Evolutionary conservation across 2,888 invertebrate genomes (phyloP).

Genomic region (Drosophila maculinotata): DNA sequence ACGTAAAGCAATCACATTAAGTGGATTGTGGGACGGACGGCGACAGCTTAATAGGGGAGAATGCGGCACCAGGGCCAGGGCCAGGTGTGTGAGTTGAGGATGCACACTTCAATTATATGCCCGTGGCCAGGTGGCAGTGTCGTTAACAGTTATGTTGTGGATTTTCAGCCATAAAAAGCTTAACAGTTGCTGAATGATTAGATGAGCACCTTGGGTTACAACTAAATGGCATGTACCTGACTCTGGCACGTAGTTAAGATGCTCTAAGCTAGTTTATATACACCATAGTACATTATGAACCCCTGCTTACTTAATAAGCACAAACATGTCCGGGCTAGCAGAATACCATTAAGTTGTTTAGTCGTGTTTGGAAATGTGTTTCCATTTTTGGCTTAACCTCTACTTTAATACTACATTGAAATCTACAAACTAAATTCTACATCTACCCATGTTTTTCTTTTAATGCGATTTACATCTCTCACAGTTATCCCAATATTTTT

Average conservation of each 20-base stretch:
- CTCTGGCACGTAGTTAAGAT: constrained; percentile 5
- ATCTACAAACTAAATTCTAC: too few species aligned
- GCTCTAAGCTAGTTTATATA: constrained; percentile 12
- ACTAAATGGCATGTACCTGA: constrained; percentile 26
- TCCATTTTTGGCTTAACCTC: neutral
- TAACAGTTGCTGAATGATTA: constrained; percentile 45
- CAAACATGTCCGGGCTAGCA: constrained; percentile 6
- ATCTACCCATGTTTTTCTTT: too few species aligned
- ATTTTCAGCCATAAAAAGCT: constrained; percentile 43
- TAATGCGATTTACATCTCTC: too few species aligned
- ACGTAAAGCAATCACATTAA: constrained; percentile 67
- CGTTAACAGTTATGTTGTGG: constrained; percentile 41
- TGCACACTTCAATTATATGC: constrained; percentile 16
- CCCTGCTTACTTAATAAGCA: constrained; percentile 27
- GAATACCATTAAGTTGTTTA: constrained; percentile 15
- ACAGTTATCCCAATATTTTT: too few species aligned
- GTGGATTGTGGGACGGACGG: constrained; percentile 40
- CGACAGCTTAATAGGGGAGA: constrained; percentile 15
- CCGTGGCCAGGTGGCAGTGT: constrained; percentile 28
- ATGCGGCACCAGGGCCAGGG: neutral
- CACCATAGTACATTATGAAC: constrained; percentile 2
- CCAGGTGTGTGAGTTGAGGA: neutral
- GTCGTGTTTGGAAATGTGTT: constrained; percentile 5
- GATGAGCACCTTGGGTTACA: constrained; percentile 34
- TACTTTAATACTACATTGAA: too few species aligned